These are phyloP conservation scores for Daktulosphaira vitifoliae DNA, from an alignment of 1,140 invertebrate species.

Conservation along the genomic window DNA sequence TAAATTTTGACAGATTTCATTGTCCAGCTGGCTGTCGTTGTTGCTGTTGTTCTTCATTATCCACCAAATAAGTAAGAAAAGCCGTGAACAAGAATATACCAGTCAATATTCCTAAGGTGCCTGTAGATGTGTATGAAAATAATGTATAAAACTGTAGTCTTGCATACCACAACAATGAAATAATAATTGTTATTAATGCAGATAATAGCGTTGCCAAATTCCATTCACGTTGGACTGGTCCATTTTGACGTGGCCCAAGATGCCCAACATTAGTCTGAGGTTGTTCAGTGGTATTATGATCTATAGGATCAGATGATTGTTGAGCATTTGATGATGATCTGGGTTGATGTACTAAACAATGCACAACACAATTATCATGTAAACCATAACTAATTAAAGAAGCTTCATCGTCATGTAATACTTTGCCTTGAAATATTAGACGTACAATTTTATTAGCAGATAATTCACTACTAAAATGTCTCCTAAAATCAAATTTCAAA, in stretches of 20 bases:
- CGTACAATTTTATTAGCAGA: constrained; percentile 65
- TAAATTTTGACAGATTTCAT: no score
- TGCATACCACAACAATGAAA: constrained; percentile 54
- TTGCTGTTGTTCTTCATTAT: constrained; percentile 42
- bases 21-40: constrained; percentile 4
- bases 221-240: constrained; percentile 40
- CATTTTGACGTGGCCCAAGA: constrained; percentile 41
- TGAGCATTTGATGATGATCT: constrained; percentile 39
- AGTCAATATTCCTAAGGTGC: constrained; percentile 52
- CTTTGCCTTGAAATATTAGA: constrained; percentile 79
- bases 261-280: constrained; percentile 43
- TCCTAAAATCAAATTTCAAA: constrained; percentile 56
- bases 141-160: constrained; percentile 53
- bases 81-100: constrained; percentile 51
- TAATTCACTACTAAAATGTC: constrained; percentile 71
- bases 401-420: constrained; percentile 63
- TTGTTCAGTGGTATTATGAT: constrained; percentile 40
- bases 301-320: constrained; percentile 36
- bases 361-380: constrained; percentile 77
- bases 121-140: constrained; percentile 54
- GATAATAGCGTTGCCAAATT: constrained; percentile 46
- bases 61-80: constrained; percentile 47
- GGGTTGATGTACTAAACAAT: constrained; percentile 67
- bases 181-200: constrained; percentile 43
- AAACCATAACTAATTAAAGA: constrained; percentile 70